These are phyloP conservation scores for Hydrozoanthus gracilis DNA, from an alignment of 92 coral and sea anemone species.

Conservation along the genomic window DNA sequence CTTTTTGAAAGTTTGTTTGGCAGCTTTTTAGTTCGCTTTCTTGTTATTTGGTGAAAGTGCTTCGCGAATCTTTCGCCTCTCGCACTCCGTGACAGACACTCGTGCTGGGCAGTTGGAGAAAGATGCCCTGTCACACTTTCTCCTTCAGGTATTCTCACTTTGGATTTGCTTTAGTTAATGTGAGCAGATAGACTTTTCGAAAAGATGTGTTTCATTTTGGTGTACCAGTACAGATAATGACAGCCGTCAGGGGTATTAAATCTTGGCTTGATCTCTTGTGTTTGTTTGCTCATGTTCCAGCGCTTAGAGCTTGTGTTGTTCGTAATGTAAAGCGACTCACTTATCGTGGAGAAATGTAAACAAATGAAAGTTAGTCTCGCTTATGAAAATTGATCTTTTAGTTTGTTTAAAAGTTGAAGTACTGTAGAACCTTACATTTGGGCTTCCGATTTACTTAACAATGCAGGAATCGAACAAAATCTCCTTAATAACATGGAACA, in stretches of 20 bases:
- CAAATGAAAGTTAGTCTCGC: constrained; percentile 1
- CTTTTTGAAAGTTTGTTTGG: neutral
- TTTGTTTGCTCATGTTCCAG: neutral
- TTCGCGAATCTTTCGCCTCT: neutral
- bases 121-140: constrained; percentile 26
- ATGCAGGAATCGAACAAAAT: neutral
- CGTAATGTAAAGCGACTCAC: neutral
- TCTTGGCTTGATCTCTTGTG: neutral
- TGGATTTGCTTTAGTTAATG: neutral
- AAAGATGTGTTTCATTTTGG: neutral
- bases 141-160: neutral
- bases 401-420: neutral
- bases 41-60: neutral
- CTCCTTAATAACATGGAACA: neutral
- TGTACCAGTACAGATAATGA: neutral
- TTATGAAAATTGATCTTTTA: neutral
- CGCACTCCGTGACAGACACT: neutral
- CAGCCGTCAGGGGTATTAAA: neutral
- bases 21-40: neutral
- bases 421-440: neutral
- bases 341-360: neutral
- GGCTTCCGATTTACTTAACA: neutral
- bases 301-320: neutral
- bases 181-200: neutral
- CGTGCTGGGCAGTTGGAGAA: neutral